Percentiles rank a stretch among this genome's conserved stretches.
Conservation (phyloP, 2,113 vertebrate species). For the Lycocorax pyrrhopterus region DNA sequence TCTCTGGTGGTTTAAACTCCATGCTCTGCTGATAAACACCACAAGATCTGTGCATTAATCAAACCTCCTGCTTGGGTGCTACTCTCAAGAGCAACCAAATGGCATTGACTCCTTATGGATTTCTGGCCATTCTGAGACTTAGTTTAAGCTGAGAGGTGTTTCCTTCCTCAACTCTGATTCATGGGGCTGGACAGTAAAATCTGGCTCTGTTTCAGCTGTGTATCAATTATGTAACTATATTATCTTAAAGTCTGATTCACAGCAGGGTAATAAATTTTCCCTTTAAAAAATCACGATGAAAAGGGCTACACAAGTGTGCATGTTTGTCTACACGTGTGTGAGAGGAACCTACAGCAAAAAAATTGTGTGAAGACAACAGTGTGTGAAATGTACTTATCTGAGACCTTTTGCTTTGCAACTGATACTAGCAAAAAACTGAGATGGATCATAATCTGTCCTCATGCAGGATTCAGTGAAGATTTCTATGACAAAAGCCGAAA, state of each 20-base stretch:
- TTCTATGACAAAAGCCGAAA: not conserved
- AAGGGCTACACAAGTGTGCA: not conserved
- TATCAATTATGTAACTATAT: not conserved
- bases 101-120: not conserved
- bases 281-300: not conserved
- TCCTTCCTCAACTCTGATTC: not conserved
- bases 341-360: not conserved
- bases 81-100: not conserved
- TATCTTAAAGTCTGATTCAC: not conserved
- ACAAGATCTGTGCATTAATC: not conserved
- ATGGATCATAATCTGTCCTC: not conserved
- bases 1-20: not conserved
- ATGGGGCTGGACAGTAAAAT: not conserved
- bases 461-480: not conserved
- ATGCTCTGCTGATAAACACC: not conserved
- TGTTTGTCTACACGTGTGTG: rapidly evolving
- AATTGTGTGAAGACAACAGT: not conserved
- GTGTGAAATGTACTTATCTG: not conserved
- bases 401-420: not conserved
- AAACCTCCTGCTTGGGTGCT: not conserved
- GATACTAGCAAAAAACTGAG: not conserved
- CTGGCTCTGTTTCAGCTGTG: not conserved
- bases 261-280: not conserved
- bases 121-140: not conserved
- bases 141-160: not conserved